Evolutionary conservation across 1,140 invertebrate genomes (phyloP).

Genomic region (Fragariocoptes setiger): DNA sequence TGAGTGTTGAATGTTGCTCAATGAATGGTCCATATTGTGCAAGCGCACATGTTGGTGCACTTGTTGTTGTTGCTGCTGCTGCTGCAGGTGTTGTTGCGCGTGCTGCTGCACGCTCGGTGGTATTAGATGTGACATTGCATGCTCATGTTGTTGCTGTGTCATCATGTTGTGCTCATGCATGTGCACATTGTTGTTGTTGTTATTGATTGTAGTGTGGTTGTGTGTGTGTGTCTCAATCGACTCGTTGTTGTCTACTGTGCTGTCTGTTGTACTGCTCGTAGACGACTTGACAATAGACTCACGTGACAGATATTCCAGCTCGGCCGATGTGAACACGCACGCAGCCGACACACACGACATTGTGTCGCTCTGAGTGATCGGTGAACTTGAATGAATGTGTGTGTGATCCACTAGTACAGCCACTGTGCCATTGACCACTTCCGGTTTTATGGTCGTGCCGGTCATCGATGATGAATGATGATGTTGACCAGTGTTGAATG

Average conservation of each 20-base stretch:
- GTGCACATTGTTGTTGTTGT: background rate
- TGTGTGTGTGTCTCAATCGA: background rate
- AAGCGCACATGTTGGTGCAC: background rate
- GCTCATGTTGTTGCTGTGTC: background rate
- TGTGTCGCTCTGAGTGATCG: too few relatives aligned
- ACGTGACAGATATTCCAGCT: background rate
- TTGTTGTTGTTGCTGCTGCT: background rate
- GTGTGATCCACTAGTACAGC: too few relatives aligned
- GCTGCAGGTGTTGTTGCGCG: conserved; percentile 3
- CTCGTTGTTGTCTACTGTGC: background rate
- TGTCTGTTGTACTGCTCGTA: background rate
- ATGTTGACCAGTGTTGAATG: too few relatives aligned
- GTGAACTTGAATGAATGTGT: too few relatives aligned
- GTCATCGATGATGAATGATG: too few relatives aligned
- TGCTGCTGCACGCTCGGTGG: conserved; percentile 10
- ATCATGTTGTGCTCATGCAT: background rate
- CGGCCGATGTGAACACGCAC: background rate
- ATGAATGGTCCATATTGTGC: background rate
- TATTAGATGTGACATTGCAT: background rate
- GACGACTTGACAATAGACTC: background rate
- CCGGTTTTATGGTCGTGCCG: too few relatives aligned
- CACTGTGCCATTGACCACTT: too few relatives aligned
- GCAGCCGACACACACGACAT: background rate
- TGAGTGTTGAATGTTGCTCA: background rate
- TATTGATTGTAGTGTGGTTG: background rate